phyloP scores from a whole-genome alignment of 2,113 vertebrate species.

The Mustelus asterias region DNA sequence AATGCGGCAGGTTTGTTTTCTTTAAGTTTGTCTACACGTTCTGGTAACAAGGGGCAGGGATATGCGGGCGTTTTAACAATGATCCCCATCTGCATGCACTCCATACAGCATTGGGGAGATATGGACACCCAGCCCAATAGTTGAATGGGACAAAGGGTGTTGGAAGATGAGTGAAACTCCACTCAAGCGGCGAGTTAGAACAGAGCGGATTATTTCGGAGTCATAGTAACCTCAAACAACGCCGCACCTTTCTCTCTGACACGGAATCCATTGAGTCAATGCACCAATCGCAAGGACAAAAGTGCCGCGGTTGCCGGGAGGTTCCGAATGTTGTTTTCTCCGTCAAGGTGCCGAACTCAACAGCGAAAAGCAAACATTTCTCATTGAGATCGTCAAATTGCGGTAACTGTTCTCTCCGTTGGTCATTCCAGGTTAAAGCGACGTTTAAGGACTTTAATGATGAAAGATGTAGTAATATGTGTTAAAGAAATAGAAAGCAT shows the following conservation, averaged over 20 bases:
- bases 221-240: constrained; percentile 6
- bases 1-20: not conserved
- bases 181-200: not conserved
- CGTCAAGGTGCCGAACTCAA: not conserved
- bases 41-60: not conserved
- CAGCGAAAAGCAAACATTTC: not conserved
- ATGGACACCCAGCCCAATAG: not conserved
- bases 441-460: not conserved
- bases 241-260: not conserved
- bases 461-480: not conserved
- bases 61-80: not conserved
- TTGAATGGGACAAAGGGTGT: not conserved
- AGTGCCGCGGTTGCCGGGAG: not conserved
- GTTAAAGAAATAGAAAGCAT: not conserved
- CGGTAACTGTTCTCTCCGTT: not conserved
- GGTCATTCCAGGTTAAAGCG: not conserved
- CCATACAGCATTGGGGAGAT: not conserved
- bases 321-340: not conserved
- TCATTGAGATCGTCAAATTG: not conserved
- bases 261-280: not conserved
- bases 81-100: too few species aligned
- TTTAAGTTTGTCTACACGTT: not conserved
- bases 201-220: not conserved
- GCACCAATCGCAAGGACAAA: not conserved
- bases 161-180: not conserved